Evolutionary conservation across 2,888 invertebrate genomes (phyloP).

Genomic region (Drosophila paranaensis): DNA sequence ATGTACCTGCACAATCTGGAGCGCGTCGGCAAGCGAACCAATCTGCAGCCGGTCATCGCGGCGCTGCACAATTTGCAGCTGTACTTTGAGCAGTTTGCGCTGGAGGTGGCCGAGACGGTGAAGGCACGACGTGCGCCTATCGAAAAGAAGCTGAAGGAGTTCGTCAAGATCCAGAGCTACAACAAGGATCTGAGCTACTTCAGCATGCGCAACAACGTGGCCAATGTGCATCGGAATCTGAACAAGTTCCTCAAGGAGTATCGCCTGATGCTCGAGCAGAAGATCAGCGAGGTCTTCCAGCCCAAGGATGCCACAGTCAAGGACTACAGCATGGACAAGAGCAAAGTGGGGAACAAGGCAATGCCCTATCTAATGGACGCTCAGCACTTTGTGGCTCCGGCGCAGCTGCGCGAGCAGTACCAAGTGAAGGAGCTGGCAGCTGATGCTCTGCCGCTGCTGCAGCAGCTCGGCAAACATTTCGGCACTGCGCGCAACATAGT

Average conservation of each 20-base stretch:
- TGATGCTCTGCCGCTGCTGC: slow-evolving; percentile 59
- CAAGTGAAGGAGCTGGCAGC: slow-evolving; percentile 14
- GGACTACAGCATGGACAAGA: slow-evolving; percentile 80
- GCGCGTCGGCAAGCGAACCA: slow-evolving; percentile 44
- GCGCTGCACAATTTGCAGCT: slow-evolving; percentile 92
- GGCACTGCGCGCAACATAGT: slow-evolving; percentile 88
- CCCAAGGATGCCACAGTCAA: slow-evolving; percentile 83
- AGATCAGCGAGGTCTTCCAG: slow-evolving; percentile 83
- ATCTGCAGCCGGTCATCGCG: slow-evolving; percentile 85
- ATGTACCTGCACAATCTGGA: slow-evolving; percentile 89
- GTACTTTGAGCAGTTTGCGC: slow-evolving; percentile 93
- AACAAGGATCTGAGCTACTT: slow-evolving; percentile 97
- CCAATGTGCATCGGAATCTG: slow-evolving; percentile 94
- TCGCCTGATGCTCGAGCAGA: slow-evolving; percentile 86
- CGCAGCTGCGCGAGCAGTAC: slow-evolving; percentile 69
- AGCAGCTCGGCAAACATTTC: slow-evolving; percentile 85
- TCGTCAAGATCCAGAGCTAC: slow-evolving; percentile 97
- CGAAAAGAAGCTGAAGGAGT: slow-evolving; percentile 96
- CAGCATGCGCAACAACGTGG: slow-evolving; percentile 95
- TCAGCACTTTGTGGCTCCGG: slow-evolving; percentile 81
- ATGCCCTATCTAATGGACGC: slow-evolving; percentile 79
- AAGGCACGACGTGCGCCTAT: slow-evolving; percentile 91
- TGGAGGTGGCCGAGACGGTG: slow-evolving; percentile 88
- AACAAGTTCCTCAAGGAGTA: slow-evolving; percentile 95
- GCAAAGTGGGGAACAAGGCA: slow-evolving; percentile 77